phyloP scores from a whole-genome alignment of 35 echinoderm and acorn worm species.

The Patiria miniata region DNA sequence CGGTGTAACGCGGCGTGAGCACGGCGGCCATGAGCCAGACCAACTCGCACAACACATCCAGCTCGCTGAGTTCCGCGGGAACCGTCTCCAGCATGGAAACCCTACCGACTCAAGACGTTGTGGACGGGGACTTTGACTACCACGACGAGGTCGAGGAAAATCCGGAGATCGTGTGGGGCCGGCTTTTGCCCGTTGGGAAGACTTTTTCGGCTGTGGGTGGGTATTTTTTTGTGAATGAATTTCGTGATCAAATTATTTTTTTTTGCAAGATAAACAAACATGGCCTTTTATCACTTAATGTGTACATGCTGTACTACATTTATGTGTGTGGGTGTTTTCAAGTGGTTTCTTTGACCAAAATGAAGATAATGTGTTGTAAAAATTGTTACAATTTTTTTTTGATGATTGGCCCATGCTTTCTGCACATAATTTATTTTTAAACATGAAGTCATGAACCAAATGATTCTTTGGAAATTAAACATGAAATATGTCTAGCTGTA shows the following conservation, averaged over 20 bases:
- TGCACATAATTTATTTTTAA: no score
- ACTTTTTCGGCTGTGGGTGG: constrained; percentile 48
- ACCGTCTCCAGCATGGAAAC: constrained; percentile 95
- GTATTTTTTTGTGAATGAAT: constrained; percentile 9
- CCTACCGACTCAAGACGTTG: constrained; percentile 88
- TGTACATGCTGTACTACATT: no score
- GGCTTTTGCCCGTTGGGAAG: constrained; percentile 67
- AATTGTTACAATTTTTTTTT: no score
- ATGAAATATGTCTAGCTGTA: no score
- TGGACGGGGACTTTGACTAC: constrained; percentile 64
- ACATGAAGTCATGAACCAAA: no score
- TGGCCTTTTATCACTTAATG: neutral
- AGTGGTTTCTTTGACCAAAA: no score
- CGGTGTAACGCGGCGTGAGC: constrained; percentile 3
- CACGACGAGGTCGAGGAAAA: constrained; percentile 51
- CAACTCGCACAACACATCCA: constrained; percentile 65
- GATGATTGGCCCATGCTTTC: no score
- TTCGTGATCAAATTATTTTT: neutral
- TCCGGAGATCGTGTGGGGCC: constrained; percentile 51
- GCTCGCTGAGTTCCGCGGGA: constrained; percentile 71
- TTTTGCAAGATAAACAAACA: neutral
- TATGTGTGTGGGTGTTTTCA: no score
- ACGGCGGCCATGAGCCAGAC: constrained; percentile 57
- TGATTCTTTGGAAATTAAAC: no score
- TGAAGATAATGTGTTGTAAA: no score